These are phyloP conservation scores for Myathropa florea DNA, from an alignment of 2,888 invertebrate species.

Conservation along the genomic window DNA sequence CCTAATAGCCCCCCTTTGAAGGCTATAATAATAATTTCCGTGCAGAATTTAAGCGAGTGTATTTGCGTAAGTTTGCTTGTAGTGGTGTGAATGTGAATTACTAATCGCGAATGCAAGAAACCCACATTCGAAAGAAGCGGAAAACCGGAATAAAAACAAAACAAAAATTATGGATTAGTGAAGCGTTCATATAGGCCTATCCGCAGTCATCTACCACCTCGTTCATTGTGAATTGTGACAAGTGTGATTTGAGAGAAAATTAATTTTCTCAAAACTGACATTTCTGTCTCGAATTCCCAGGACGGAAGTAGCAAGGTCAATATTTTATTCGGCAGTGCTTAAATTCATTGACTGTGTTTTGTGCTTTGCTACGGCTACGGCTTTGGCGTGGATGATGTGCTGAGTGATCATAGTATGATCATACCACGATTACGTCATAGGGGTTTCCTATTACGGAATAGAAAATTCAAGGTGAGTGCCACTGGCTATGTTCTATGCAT, in stretches of 20 bases:
- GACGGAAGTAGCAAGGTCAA: constrained; percentile 43
- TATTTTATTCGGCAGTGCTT: neutral
- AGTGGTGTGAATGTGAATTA: constrained; percentile 13
- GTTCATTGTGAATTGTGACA: neutral
- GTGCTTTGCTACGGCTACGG: neutral
- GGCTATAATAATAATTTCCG: constrained; percentile 17
- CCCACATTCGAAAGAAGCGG: constrained; percentile 5
- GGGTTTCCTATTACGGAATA: constrained; percentile 28
- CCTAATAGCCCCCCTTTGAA: constrained; percentile 4
- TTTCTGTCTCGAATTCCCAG: neutral
- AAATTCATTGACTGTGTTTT: neutral
- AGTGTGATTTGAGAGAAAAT: neutral
- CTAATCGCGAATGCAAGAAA: neutral
- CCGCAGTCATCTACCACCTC: no score
- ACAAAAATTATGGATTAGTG: constrained; percentile 16
- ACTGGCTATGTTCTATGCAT: neutral
- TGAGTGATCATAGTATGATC: constrained; percentile 52
- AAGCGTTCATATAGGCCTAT: neutral
- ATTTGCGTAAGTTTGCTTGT: constrained; percentile 32
- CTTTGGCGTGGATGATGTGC: constrained; percentile 6
- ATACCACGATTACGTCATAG: constrained; percentile 41
- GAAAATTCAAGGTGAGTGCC: constrained; percentile 23
- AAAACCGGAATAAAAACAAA: constrained; percentile 33
- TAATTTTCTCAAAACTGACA: neutral
- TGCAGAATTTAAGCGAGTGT: constrained; percentile 25